Percentiles rank a stretch among this genome's conserved stretches.
Evolutionary conservation across 2,113 vertebrate species (phyloP).

Genomic region (Ptilonorhynchus violaceus): DNA sequence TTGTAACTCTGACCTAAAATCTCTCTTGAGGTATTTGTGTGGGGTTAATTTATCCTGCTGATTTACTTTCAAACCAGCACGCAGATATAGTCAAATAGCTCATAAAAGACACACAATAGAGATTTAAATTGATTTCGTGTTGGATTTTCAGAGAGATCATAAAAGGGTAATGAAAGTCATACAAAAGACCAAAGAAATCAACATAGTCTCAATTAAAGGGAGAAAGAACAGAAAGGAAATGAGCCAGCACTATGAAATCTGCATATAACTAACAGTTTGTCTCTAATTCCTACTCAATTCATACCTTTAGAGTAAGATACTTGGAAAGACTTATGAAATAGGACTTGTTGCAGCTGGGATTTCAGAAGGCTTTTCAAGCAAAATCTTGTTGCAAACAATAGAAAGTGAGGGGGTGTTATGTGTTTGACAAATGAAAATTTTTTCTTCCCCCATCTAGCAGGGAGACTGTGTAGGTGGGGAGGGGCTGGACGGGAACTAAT

Average conservation of each 20-base stretch:
- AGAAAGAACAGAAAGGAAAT: not conserved
- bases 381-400: not conserved
- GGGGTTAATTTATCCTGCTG: no score
- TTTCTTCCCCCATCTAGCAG: no score
- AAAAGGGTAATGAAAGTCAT: not conserved
- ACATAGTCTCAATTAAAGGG: not conserved
- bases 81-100: not conserved
- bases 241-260: not conserved
- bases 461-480: no score
- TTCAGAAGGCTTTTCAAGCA: not conserved
- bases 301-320: not conserved
- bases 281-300: not conserved
- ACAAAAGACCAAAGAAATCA: not conserved
- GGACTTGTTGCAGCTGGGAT: not conserved
- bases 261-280: not conserved
- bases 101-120: not conserved
- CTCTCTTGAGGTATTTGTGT: no score
- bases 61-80: no score
- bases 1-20: no score
- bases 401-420: fast-evolving
- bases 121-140: not conserved
- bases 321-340: not conserved
- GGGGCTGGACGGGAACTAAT: no score
- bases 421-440: no score
- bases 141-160: not conserved